Evolutionary conservation across 1,140 invertebrate genomes (phyloP), one percentile per base, ranked within the genome.

Genomic region (Panagrolaimus sp.): DNA sequence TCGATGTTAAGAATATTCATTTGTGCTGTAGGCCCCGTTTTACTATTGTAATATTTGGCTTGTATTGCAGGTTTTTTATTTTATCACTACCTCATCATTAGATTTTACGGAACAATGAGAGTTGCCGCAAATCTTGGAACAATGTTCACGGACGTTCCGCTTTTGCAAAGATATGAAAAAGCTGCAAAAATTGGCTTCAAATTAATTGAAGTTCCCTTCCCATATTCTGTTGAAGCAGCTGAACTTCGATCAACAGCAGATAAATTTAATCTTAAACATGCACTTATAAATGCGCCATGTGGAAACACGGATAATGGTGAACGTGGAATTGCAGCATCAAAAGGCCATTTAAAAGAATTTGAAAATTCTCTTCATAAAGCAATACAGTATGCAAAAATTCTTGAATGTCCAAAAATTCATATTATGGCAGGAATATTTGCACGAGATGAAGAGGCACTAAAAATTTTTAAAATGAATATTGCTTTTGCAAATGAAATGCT

Each of bases 101-200:
- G 7, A 4, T 38, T 38, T 4, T 38, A 38, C 2, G n/a, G 14
- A 58, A n/a, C 52, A 12, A 70, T 70, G 68, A 55, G 68, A 21
- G 68, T 67, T 10, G 68, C 47, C 14, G 68, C 68, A 17, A 70
- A 70, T 67, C 26, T 70, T 7, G 68, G 67, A 24, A 44, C 43
- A 17, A 70, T 70, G 68, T 70, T 70, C 68, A 70, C 68, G 28
- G 26, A 32, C 38, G 43, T 46, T 15, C 68, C 68, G 43, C 45
- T 70, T 67, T 32, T 70, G 12, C 65, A 70, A 67, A 24, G 68
- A 24, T 70, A 70, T 38, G 43, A 32, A 28, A 17, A 43, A 43
- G 68, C 68, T 12, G 43, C 28, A 67, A 67, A 70, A 32, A 21
- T 46, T 17, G 68, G 68, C 2, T 70, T 70, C 17, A 70, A 70